A percentile compares a stretch with the other conserved stretches of the same genome.
Conservation (phyloP, 2,888 invertebrate species). For the Chrysopilus asiliformis region DNA sequence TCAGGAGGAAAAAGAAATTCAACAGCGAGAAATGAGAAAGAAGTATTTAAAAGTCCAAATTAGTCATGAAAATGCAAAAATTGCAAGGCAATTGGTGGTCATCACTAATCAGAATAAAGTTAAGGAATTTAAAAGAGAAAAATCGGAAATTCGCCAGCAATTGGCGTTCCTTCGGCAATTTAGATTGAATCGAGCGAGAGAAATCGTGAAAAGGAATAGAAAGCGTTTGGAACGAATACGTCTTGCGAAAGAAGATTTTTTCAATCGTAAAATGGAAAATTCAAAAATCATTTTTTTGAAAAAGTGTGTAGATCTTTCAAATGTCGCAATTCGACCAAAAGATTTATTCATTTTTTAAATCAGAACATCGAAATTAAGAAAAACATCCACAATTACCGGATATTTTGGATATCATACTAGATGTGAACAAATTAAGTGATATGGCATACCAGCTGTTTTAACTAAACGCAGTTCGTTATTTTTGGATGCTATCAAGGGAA, state of each 20-base stretch:
- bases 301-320: no score
- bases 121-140: constrained; percentile 38
- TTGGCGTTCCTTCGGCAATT: constrained; percentile 40
- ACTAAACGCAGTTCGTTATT: no score
- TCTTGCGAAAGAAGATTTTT: constrained; percentile 1
- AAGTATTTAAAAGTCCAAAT: constrained; percentile 46
- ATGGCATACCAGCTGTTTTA: no score
- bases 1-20: constrained; percentile 37
- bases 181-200: constrained; percentile 25
- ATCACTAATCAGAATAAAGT: constrained; percentile 27
- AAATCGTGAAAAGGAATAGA: constrained; percentile 6
- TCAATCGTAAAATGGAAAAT: no score
- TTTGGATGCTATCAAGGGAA: no score
- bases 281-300: no score
- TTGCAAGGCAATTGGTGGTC: constrained; percentile 43
- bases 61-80: constrained; percentile 44
- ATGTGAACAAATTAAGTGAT: no score
- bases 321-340: no score
- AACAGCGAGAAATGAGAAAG: constrained; percentile 41
- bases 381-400: no score
- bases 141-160: constrained; percentile 37
- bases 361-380: no score
- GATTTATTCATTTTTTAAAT: no score
- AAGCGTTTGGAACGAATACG: neutral
- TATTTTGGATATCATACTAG: no score